Evolutionary conservation across 92 coral and sea anemone species (phyloP), one percentile per base, ranked within the genome.

Genomic region (Epizoanthus stellaris): DNA sequence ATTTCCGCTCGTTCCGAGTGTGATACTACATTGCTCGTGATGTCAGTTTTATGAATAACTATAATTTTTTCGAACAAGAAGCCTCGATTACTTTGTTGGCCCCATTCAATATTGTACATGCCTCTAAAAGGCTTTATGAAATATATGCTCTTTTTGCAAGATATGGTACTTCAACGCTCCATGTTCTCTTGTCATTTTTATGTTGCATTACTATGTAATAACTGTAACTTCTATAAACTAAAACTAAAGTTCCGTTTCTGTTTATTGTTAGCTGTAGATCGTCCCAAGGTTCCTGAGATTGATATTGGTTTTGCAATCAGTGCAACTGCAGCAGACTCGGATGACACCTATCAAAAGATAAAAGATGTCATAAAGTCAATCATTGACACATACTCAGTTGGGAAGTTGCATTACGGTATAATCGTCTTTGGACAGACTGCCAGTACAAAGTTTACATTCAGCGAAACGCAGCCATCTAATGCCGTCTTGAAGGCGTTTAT

Each of bases 271-370:
- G 83, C 72, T 63, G 59, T 20, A 4, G 59, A 64, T 10, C 83
- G 83, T 43, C 83, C 83, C 54, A 52, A 83, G 38, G 52, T 82
- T 45, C 80, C 76, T 5, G 63, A 58, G 67, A 76, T 88, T 13
- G 91, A 88, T 84, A 76, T 88, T 63, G 86, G 85, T 6, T 88
- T 82, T 67, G 91, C 85, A 16, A 86, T 83, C 76, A 86, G 91
- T 59, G 74, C 91, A 15, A 83, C 77, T 43, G 75, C 81, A 14
- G 70, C 36, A 21, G 42, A 76, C 45, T 82, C 91, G 19, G 72
- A 67, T 7, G 74, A 83, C 42, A 62, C 76, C 5, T 83, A 76
- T 54, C 80, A 67, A 25, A 84, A 77, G 25, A 77, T 68, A 71
- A 88, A 88, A 58, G 80, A 76, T 40, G 60, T 84, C 61, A 76